Percentiles rank a stretch among this genome's conserved stretches.
These are phyloP conservation scores for Ophioderma brevispina DNA, from an alignment of 35 echinoderm and acorn worm genomes.

Conservation along the genomic window DNA sequence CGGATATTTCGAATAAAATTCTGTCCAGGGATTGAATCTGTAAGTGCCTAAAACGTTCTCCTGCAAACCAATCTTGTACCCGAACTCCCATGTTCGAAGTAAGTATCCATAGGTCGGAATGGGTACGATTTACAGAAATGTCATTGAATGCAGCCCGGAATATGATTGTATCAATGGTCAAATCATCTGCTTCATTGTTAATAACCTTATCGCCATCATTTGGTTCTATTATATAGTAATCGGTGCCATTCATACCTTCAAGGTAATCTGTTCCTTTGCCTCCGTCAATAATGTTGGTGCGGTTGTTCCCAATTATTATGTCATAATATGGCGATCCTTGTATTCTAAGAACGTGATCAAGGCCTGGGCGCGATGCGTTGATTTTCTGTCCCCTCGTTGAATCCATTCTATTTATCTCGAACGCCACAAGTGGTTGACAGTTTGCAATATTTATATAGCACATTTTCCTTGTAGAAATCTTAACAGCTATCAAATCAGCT, in stretches of 20 bases:
- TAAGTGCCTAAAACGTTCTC: no score
- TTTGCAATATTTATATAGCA: no score
- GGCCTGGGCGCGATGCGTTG: background rate
- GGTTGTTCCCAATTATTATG: conserved; percentile 32
- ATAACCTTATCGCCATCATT: background rate
- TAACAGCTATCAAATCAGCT: background rate
- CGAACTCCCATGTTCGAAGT: no score
- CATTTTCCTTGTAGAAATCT: background rate
- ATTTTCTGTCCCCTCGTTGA: background rate
- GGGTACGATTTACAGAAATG: no score
- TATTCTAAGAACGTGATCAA: conserved; percentile 3
- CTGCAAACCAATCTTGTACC: no score
- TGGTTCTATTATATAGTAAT: conserved; percentile 15
- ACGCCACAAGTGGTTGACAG: background rate
- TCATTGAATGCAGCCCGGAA: no score
- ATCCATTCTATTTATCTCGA: conserved; percentile 21
- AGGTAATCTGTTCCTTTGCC: conserved; percentile 12
- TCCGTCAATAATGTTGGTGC: conserved; percentile 12
- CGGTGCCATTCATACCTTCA: conserved; percentile 28
- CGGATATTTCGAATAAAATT: no score
- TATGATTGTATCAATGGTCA: conserved; percentile 12
- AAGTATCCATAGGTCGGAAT: no score
- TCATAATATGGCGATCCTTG: conserved; percentile 24
- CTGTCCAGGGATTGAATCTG: no score
- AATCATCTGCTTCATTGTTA: conserved; percentile 4